Percentiles rank a stretch among this genome's conserved stretches.
These are phyloP conservation scores for Zophobas atratus DNA, from an alignment of 1,140 invertebrate species.

Conservation along the genomic window DNA sequence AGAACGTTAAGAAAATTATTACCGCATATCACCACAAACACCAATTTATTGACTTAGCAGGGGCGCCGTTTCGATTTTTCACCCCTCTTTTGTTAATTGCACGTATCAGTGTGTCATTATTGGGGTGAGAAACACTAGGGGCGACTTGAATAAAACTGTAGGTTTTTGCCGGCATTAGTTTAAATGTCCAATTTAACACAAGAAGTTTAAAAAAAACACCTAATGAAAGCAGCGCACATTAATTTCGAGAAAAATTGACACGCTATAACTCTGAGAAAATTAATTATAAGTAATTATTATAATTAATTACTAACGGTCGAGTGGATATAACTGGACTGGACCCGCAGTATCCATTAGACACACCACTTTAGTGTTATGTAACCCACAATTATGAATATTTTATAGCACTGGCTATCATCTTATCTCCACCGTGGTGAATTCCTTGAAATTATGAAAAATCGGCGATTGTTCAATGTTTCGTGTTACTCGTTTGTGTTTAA, in stretches of 20 bases:
- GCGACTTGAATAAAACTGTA: background rate
- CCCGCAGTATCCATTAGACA: background rate
- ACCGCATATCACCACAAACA: constrained; percentile 17
- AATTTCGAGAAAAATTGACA: background rate
- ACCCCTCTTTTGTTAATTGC: constrained; percentile 10
- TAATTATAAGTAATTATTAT: background rate
- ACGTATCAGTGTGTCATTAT: constrained; percentile 24
- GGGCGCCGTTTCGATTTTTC: constrained; percentile 29
- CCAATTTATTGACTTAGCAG: constrained; percentile 30
- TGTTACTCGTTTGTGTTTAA: constrained; percentile 1
- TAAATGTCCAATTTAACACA: background rate
- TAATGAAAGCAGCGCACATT: background rate
- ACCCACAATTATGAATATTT: background rate
- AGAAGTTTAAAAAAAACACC: no score
- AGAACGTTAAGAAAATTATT: background rate
- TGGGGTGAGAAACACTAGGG: constrained; percentile 20
- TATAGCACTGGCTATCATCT: no score
- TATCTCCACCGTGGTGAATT: no score
- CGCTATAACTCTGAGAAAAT: background rate
- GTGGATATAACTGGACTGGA: no score
- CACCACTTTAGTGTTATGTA: background rate
- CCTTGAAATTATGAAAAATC: no score
- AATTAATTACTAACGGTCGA: background rate
- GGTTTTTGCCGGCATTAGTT: background rate
- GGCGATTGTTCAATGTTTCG: constrained; percentile 1